Evolutionary conservation across 2,888 invertebrate genomes (phyloP), one percentile per base, ranked within the genome.

Genomic region (Barypeithes pellucidus): DNA sequence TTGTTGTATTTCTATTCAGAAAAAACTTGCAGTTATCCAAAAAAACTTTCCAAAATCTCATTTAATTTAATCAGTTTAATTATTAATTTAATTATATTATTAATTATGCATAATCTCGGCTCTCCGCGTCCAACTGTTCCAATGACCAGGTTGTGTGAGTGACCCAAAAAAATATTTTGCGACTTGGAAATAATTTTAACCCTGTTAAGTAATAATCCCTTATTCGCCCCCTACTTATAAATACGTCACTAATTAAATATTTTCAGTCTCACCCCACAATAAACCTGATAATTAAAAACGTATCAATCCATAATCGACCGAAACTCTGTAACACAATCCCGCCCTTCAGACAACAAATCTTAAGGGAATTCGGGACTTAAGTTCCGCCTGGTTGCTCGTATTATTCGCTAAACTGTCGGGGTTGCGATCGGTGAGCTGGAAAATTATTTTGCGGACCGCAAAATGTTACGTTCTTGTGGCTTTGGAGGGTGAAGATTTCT

Each of bases 371-470:
- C 68, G 70, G 73, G 69, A 72, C 74, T 81, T 85, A 84, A 84
- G 80, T 85, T 85, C 82, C 81, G 81, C 83, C 82, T 81, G 82
- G 83, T 79, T 82, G 84, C 75, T 77, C 79, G 80, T 81, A 84
- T 85, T 85, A 85, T 85, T 83, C 79, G 59, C 82, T 80, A 81
- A 83, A 83, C 82, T 81, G 82, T 81, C 81, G 81, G 84, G 83
- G 82, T 82, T 78, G 81, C 59, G 81, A 67, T 75, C 82, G 79
- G 73, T 83, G 80, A 79, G 76, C 80, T 79, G 82, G 82, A 84
- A 85, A 85, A 86, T 85, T 83, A 85, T 85, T 85, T 86, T 85
- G 72, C 69, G 68, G 75, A 59, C 67, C 66, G 47, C 67, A 72
- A 57, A 45, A 57, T 67, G 67, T 67, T 72, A 72, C 72, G 67